Evolutionary conservation across 2,888 invertebrate genomes (phyloP), one percentile per base, ranked within the genome.

Genomic region (Eledone cirrhosa): DNA sequence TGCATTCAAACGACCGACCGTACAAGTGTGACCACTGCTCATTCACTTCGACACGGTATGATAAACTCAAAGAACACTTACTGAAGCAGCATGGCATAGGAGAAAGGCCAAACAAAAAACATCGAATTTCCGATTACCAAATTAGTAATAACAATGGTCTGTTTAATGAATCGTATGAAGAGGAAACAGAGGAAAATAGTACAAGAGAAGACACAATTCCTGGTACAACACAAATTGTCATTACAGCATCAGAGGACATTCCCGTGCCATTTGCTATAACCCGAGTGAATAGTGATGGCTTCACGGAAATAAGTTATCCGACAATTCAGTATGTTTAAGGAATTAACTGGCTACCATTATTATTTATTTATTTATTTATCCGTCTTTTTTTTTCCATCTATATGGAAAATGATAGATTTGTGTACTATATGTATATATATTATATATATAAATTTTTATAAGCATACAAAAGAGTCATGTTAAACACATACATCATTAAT

Each of bases 41-140:
- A 1, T 93, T 92, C 82, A 87, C 90, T 29, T 91, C 92, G 14
- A 91, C 92, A 81, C 90, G 93, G 13, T 91, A 91, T 33, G 93
- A 93, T 85, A 93, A 93, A 82, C 87, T 93, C 67, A 92, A 92
- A 78, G 92, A 92, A 78, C 93, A 93, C 83, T 89, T 92, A 78
- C 83, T 86, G 22, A 90, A 89, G 80, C 86, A 87, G 78, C 91
- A 91, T 80, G 86, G 83, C 63, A 82, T 87, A 59, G 89, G 89
- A 11, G 83, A 87, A 63, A 83, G 85, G 19, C 87, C 88, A 8
- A 84, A 83, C 24, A 87, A 84, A 77, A 84, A 86, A 75, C 79
- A 84, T 41, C 81, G 85, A 2, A 77, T 85, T 33, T 78, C 80
- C 0, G 85, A 85, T 77, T 80, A 80, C 33, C 63, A 79, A 7